Percentiles rank a stretch among this genome's conserved stretches.
These are phyloP conservation scores for Panopea generosa DNA, from an alignment of 2,888 invertebrate species.

Conservation along the genomic window DNA sequence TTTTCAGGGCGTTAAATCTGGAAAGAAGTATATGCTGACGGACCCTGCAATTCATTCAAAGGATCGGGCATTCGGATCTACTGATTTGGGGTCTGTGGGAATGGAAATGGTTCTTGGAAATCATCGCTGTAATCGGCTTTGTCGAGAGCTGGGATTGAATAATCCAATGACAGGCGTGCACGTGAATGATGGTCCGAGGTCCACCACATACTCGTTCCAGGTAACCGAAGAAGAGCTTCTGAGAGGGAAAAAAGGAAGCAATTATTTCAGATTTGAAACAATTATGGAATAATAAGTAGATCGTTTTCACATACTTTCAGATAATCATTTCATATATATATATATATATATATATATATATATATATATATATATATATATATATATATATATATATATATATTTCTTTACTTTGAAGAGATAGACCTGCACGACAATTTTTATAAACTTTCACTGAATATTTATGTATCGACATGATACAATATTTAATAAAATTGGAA, in stretches of 20 bases:
- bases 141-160: constrained; percentile 31
- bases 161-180: constrained; percentile 29
- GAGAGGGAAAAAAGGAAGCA: constrained; percentile 11
- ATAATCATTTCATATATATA: too few relatives aligned
- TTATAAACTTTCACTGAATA: too few relatives aligned
- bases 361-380: too few relatives aligned
- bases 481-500: too few relatives aligned
- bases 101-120: constrained; percentile 48
- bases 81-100: constrained; percentile 48
- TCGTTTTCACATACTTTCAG: too few relatives aligned
- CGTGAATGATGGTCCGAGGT: constrained; percentile 16
- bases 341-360: too few relatives aligned
- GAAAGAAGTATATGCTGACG: constrained; percentile 54
- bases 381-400: too few relatives aligned
- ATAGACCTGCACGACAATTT: too few relatives aligned
- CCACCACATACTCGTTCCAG: constrained; percentile 40
- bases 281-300: too few relatives aligned
- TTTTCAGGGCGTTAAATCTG: constrained; percentile 56
- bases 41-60: constrained; percentile 62
- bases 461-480: too few relatives aligned
- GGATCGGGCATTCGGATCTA: constrained; percentile 39
- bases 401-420: too few relatives aligned
- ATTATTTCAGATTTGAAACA: too few relatives aligned
- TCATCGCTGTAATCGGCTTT: constrained; percentile 60
- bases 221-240: constrained; percentile 34